Percentiles rank a stretch among this genome's conserved stretches.
Conservation (phyloP, 2,113 vertebrate genomes). For the Ailurus styani region DNA sequence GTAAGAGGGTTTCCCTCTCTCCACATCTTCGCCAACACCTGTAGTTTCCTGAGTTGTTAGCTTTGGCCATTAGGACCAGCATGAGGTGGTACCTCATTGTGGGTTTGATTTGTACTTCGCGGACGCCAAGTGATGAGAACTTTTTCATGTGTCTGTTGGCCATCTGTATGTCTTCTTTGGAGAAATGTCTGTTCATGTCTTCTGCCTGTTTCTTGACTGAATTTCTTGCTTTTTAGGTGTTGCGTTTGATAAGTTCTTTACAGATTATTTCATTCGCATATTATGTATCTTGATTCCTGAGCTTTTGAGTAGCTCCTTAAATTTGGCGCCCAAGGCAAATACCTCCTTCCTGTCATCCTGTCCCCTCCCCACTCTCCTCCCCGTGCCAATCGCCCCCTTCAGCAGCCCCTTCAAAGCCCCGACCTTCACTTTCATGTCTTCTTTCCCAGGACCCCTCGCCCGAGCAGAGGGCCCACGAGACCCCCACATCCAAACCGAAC, state of each 20-base stretch:
- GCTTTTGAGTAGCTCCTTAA: neutral
- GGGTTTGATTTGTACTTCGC: neutral
- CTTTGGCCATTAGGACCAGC: neutral
- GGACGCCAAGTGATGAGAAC: neutral
- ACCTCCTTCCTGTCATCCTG: neutral
- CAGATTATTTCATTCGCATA: neutral
- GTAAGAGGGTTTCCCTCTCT: neutral
- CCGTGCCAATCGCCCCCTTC: neutral
- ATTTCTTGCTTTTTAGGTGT: neutral
- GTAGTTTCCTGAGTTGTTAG: neutral
- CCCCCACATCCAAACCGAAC: neutral
- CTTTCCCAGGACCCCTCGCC: neutral
- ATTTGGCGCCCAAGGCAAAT: neutral
- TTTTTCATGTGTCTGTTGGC: neutral
- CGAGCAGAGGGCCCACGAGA: fast-evolving
- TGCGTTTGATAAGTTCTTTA: neutral
- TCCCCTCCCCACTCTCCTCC: neutral
- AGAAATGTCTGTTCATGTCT: neutral
- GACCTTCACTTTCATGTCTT: neutral
- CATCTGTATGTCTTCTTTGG: neutral
- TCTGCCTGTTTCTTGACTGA: neutral
- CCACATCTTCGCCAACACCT: neutral
- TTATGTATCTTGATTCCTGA: neutral
- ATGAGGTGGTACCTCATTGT: neutral
- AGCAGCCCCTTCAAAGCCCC: neutral